Base-by-base conservation (phyloP, 2,113 vertebrate species). In the Haliaeetus leucogaster region DNA sequence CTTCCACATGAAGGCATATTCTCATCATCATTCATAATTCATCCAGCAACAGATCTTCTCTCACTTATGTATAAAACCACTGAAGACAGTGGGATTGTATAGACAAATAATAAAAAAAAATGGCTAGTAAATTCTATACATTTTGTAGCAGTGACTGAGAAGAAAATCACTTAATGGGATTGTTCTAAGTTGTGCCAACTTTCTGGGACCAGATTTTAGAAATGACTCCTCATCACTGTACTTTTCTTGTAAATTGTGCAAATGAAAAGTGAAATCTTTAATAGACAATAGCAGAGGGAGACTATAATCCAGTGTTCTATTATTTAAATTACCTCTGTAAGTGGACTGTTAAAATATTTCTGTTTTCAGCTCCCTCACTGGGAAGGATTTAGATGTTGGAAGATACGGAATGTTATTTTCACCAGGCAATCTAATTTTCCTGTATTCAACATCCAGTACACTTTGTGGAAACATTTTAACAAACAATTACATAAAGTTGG, bases 361-460 rank as follows among this genome's bases (percentile, higher is more conserved):
- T 94, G 42, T 59, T 94, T 90, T 73, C 32, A 48, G 9, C 62
- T 89, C 72, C 29, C 58, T 94, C 55, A 74, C 20, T 86, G 30
- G n/a, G 68, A 84, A 18, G 15, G 20, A 71, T 76, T 82, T 92
- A 74, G 29, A 47, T 63, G 79, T 20, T 71, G 48, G 23, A 86
- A 52, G 19, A 84, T 38, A 84, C 13, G 25, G 65, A 92, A 67
- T 87, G 70, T 63, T 91, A 84, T 95, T 92, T 96, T 92, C 86
- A 90, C 36, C 40, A 71, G 43, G 27, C 68, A 91, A 89, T 94
- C 65, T 91, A 73, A 89, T 96, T 96, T 86, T 86, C 73, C 63
- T 53, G 4, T 66, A 61, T 89, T 83, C 63, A 20, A 34, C 59
- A 56, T 83, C 89, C 81, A 68, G 61, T 92, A 94, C 10, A 42